Percentiles rank a stretch among this genome's conserved stretches.
These are phyloP conservation scores for Xanthorhoe spadicearia DNA, from an alignment of 2,888 invertebrate genomes.

Conservation along the genomic window DNA sequence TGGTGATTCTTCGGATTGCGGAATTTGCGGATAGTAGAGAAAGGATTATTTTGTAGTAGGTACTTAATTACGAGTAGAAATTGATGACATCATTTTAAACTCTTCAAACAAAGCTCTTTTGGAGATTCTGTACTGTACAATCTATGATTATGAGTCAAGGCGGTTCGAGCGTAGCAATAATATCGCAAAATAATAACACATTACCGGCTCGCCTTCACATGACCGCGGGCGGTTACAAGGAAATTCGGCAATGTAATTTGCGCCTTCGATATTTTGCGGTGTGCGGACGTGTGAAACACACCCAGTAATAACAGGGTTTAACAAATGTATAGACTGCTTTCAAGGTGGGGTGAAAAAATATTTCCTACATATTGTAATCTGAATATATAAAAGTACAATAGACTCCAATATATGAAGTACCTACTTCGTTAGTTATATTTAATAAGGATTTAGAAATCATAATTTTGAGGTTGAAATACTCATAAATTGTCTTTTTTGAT, in stretches of 20 bases:
- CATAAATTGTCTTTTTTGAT: no score
- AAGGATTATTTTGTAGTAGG: no score
- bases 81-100: background rate
- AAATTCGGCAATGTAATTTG: slow-evolving; percentile 48
- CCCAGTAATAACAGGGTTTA: slow-evolving; percentile 40
- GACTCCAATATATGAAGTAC: no score
- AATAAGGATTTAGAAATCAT: no score
- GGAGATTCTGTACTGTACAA: background rate
- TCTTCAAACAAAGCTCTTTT: background rate
- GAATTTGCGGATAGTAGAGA: no score
- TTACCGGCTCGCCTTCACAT: slow-evolving; percentile 46
- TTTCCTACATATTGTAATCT: background rate
- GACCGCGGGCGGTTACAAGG: slow-evolving; percentile 45
- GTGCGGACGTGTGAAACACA: slow-evolving; percentile 40
- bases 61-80: no score
- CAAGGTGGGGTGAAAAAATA: slow-evolving; percentile 21
- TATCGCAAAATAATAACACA: slow-evolving; percentile 59
- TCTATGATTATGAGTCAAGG: slow-evolving; percentile 21
- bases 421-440: no score
- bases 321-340: slow-evolving; percentile 37
- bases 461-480: no score
- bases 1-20: no score
- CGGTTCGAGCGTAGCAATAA: slow-evolving; percentile 43
- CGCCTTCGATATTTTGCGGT: slow-evolving; percentile 34
- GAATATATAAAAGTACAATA: background rate